phyloP scores from a whole-genome alignment of 2,797 vertebrate genomes.

The Heteromormyrus szaboi region DNA sequence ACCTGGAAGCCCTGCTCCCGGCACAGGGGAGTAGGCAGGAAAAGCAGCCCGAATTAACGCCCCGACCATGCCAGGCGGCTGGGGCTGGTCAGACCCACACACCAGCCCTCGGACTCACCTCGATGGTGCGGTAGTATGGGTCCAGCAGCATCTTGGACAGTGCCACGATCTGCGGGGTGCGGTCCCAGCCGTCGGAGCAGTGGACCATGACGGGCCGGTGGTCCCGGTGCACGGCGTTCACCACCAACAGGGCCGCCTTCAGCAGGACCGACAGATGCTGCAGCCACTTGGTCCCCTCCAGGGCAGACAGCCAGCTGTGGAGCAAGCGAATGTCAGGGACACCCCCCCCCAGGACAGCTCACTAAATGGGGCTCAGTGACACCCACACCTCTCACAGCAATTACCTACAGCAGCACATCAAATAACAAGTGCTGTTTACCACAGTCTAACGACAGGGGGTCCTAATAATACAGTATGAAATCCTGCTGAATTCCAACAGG shows the following conservation, averaged over 20 bases:
- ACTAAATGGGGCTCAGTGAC: neutral
- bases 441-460: neutral
- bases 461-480: neutral
- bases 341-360: too few species aligned
- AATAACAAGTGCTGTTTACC: neutral
- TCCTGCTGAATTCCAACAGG: neutral
- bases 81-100: neutral
- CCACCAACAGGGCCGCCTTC: conserved; percentile 83
- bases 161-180: conserved; percentile 92
- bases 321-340: neutral
- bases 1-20: conserved; percentile 84
- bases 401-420: neutral
- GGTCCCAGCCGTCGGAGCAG: conserved; percentile 97
- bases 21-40: neutral
- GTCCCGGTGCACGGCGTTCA: conserved; percentile 85
- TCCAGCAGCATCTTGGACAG: conserved; percentile 90
- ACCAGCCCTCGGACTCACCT: conserved; percentile 60
- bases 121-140: conserved; percentile 91
- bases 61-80: neutral
- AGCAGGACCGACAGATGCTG: conserved; percentile 92
- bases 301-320: conserved; percentile 91
- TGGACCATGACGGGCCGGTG: conserved; percentile 87
- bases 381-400: neutral
- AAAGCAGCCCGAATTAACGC: neutral
- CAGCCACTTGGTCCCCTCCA: conserved; percentile 96